Conservation (phyloP, 1,140 invertebrate genomes). For the Psilanteris sp. region DNA sequence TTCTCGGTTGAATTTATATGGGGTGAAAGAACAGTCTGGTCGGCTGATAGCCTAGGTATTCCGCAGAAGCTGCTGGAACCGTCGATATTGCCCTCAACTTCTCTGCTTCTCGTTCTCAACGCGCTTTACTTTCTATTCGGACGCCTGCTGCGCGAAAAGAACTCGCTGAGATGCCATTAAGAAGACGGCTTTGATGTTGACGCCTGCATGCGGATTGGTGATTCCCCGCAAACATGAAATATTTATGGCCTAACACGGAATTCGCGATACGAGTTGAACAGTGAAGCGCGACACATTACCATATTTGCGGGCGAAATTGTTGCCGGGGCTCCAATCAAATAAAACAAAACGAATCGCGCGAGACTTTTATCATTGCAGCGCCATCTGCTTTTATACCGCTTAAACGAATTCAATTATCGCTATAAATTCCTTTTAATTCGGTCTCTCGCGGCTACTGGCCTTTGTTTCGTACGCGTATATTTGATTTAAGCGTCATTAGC, state of each 20-base stretch:
- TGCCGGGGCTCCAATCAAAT: background rate
- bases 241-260: slow-evolving; percentile 45
- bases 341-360: background rate
- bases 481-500: too few species aligned
- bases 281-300: slow-evolving; percentile 21
- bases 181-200: slow-evolving; percentile 52
- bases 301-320: slow-evolving; percentile 32
- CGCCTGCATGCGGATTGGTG: slow-evolving; percentile 28
- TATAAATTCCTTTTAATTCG: too few species aligned
- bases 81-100: slow-evolving; percentile 43
- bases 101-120: background rate
- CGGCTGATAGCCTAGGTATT: slow-evolving; percentile 31
- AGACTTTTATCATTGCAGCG: slow-evolving; percentile 4
- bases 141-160: slow-evolving; percentile 40
- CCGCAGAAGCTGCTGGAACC: slow-evolving; percentile 37
- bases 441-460: too few species aligned
- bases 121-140: slow-evolving; percentile 32
- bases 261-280: slow-evolving; percentile 5
- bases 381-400: slow-evolving; percentile 23
- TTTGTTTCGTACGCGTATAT: too few species aligned
- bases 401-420: too few species aligned
- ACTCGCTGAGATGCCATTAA: slow-evolving; percentile 51
- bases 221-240: slow-evolving; percentile 43
- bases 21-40: slow-evolving; percentile 27
- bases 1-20: slow-evolving; percentile 10